Evolutionary conservation across 1,140 invertebrate species (phyloP), one percentile per base, ranked within the genome.

Genomic region (Mamestra configurata): DNA sequence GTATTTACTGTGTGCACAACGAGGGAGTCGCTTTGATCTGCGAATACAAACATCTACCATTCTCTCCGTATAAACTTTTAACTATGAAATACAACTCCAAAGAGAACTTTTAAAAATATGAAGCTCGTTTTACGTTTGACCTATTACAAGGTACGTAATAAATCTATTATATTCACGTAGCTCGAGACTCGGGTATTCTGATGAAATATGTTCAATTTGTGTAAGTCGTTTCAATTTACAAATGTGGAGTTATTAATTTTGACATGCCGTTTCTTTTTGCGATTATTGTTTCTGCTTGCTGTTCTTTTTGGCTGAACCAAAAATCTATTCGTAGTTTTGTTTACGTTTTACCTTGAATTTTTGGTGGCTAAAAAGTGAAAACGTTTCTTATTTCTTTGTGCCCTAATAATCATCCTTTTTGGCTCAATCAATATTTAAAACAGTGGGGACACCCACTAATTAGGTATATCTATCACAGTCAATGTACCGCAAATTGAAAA

Each of bases 61-160:
- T 71, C 2, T 49, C 11, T 5, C 22, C 4, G 22, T 18, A 51
- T 15, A 53, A 51, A 71, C 24, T 71, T 71, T 71, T 10, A 46
- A 68, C 64, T 43, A 43, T 46, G 64, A 68, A 46, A 68, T 27
- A 43, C 10, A 49, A 68, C 31, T 57, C 55, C 55, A 20, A 31
- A 18, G 37, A 43, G 61, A 66, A 66, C 64, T 68, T 68, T n/a
- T 11, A 24, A 27, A 27, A 49, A 40, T 43, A 43, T 43, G 37
- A 24, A 46, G 64, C 37, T 68, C 40, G 40, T 68, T 68, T 68
- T 68, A 68, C 64, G 64, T 68, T 15, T 68, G 20, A 46, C 37
- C 64, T 68, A 46, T 24, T 49, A 68, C 64, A 68, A 46, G 31
- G 22, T 37, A 40, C n/a, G 59, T 64, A 24, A 68, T 49, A 46